Evolutionary conservation across 2,888 invertebrate genomes (phyloP).

Genomic region (Desoria tigrina): DNA sequence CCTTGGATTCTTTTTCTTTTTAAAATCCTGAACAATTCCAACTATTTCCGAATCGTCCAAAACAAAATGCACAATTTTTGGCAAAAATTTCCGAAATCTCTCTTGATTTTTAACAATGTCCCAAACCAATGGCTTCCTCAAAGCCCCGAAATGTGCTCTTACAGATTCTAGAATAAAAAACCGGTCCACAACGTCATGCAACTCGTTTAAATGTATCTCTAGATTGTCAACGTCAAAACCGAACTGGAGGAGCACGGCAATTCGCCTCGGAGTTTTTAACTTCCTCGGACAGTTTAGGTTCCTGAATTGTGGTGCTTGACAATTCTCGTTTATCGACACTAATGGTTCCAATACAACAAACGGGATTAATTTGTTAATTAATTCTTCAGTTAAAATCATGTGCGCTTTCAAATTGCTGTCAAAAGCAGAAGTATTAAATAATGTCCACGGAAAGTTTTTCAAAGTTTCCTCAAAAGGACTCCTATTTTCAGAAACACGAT

Average conservation of each 20-base stretch:
- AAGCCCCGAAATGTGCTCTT: constrained; percentile 1
- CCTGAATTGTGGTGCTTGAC: neutral
- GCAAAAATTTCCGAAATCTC: constrained; percentile 27
- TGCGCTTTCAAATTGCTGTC: too few relatives aligned
- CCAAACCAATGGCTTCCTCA: constrained; percentile 39
- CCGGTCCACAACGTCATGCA: constrained; percentile 33
- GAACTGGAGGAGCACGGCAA: constrained; percentile 30
- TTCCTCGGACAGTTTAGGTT: neutral
- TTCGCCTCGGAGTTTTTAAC: constrained; percentile 9
- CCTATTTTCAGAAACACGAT: too few relatives aligned
- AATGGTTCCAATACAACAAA: neutral
- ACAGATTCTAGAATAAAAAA: constrained; percentile 38
- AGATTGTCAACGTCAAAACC: constrained; percentile 38
- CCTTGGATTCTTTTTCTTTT: neutral
- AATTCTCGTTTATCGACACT: neutral
- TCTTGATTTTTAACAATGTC: constrained; percentile 26
- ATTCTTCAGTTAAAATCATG: too few relatives aligned
- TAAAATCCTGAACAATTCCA: neutral
- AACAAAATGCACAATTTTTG: constrained; percentile 34
- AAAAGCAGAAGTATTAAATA: too few relatives aligned
- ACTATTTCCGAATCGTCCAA: constrained; percentile 30
- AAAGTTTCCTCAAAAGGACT: too few relatives aligned
- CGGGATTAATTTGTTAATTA: neutral
- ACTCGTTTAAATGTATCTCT: constrained; percentile 38
- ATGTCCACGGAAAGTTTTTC: too few relatives aligned